phyloP scores from a whole-genome alignment of 2,113 vertebrate species.

The Leptodactylus fuscus region DNA sequence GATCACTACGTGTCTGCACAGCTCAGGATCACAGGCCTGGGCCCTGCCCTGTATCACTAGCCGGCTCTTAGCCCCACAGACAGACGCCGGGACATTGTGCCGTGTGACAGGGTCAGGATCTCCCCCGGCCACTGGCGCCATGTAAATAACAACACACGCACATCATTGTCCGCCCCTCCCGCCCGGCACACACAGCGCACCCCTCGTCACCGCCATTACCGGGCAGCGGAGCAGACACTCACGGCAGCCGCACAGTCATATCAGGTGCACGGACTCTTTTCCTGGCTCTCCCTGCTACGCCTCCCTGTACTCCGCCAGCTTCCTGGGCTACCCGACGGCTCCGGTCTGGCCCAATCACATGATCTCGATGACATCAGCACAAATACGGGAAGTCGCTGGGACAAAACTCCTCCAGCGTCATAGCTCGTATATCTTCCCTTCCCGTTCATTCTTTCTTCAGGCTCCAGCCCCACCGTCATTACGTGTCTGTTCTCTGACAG shows the following conservation, averaged over 20 bases:
- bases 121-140: slow-evolving; percentile 30
- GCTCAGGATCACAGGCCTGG: not conserved
- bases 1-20: too few relatives aligned
- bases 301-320: slow-evolving; percentile 33
- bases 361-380: slow-evolving; percentile 37
- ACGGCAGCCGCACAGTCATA: slow-evolving; percentile 44
- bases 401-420: not conserved
- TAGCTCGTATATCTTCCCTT: not conserved
- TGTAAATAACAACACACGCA: slow-evolving; percentile 53
- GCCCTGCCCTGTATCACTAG: not conserved
- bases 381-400: slow-evolving; percentile 26
- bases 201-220: not conserved
- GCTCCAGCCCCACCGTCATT: too few relatives aligned
- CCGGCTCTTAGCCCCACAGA: too few relatives aligned
- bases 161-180: not conserved
- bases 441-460: too few relatives aligned
- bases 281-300: slow-evolving; percentile 4
- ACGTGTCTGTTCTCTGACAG: too few relatives aligned
- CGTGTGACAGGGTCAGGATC: not conserved
- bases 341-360: slow-evolving; percentile 45
- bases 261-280: slow-evolving; percentile 26
- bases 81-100: not conserved
- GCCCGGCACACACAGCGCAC: not conserved
- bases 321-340: slow-evolving; percentile 50
- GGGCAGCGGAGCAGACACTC: slow-evolving; percentile 5